Evolutionary conservation across 2,888 invertebrate genomes (phyloP), one percentile per base, ranked within the genome.

Genomic region (Agriopis leucophaearia): DNA sequence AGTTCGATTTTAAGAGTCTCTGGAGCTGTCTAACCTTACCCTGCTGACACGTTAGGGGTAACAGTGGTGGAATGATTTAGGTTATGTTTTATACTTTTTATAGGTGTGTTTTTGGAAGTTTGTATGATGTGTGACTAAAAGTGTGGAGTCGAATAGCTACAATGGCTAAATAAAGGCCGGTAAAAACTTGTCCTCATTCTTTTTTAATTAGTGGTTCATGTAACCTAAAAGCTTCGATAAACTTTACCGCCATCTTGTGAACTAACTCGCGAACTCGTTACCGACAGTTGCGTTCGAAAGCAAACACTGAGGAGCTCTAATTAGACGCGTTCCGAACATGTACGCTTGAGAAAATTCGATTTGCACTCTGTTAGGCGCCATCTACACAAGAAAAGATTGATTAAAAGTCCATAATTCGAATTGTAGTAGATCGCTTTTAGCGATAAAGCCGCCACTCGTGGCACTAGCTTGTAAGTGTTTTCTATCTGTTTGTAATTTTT

Each of bases 301-400:
- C 55, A 60, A 62, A 61, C 51, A 66, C 55, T 50, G 55, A 38
- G 44, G 59, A 36, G 60, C 51, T 38, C 58, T 69, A 69, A 69
- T 69, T 69, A 69, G 65, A 48, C 51, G 65, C 61, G 61, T 58
- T 60, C 63, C 52, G 51, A 66, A 56, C 66, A 69, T 58, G 69
- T 69, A 65, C 54, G 47, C 18, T 38, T 36, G 55, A 15, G 70
- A 55, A 69, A 69, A 69, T 63, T 66, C 66, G 63, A 63, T 66
- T 66, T 63, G 67, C 54, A 38, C 61, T 50, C 65, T 51, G 52
- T 52, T 50, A 54, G 38, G 12, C 18, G 50, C 15, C 27, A 15
- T 42, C 13, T 51, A 45, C 51, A n/a, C n/a, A 27, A 54, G 54
- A 54, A 54, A 42, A 55, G 4, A 42, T 42, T 13, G 55, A 55